phyloP scores from a whole-genome alignment of 53 echinoderm and acorn worm species.

The Stichopus horrens region DNA sequence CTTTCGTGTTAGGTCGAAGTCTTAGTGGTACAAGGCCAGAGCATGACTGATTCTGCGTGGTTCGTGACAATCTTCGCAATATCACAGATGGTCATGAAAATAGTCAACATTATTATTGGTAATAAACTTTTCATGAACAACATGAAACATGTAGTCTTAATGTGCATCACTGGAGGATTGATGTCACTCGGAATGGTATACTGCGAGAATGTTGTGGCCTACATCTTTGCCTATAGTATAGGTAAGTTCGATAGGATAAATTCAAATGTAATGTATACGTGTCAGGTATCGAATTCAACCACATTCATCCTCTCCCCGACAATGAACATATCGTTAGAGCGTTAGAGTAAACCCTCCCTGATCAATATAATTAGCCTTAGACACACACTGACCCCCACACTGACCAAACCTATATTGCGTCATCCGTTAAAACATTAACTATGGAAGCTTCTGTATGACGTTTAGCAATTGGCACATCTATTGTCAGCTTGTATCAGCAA shows the following conservation, averaged over 20 bases:
- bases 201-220: neutral
- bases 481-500: no score
- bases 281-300: no score
- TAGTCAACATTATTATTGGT: conserved; percentile 25
- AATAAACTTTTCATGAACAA: conserved; percentile 11
- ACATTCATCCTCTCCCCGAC: no score
- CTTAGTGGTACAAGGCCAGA: conserved; percentile 15
- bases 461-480: no score
- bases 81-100: conserved; percentile 29
- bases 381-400: no score
- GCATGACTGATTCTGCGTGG: conserved; percentile 4
- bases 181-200: conserved; percentile 34
- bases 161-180: conserved; percentile 35
- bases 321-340: neutral
- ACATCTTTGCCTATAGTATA: conserved; percentile 1
- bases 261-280: neutral
- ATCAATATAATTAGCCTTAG: neutral
- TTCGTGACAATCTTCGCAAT: conserved; percentile 36
- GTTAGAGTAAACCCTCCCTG: neutral
- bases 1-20: conserved; percentile 5
- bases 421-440: no score
- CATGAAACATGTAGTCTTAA: conserved; percentile 25
- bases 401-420: no score
- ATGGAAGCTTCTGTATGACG: no score
- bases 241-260: conserved; percentile 18